Percentiles rank a stretch among this genome's conserved stretches.
Conservation (phyloP, 2,113 vertebrate genomes). For the Hipposideros armiger region DNA sequence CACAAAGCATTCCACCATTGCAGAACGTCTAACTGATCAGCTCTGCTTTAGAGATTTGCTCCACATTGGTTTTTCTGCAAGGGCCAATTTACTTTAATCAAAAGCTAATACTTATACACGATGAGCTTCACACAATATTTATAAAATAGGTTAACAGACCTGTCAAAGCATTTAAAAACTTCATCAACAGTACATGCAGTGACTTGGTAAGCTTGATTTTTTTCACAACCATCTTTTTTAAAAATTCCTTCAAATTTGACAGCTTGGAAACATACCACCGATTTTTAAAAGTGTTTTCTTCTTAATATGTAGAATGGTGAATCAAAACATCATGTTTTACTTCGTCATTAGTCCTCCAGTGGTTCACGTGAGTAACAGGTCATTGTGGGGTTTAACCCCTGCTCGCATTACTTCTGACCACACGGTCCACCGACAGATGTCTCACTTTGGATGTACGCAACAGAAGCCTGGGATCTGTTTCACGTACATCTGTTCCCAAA, state of each 20-base stretch:
- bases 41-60: neutral
- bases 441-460: conserved; percentile 91
- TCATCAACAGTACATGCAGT: neutral
- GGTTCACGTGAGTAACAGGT: conserved; percentile 81
- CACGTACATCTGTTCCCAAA: conserved; percentile 93
- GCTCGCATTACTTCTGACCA: conserved; percentile 89
- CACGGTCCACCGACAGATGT: conserved; percentile 92
- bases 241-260: conserved; percentile 57
- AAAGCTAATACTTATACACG: neutral
- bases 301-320: conserved; percentile 16
- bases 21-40: neutral
- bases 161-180: neutral
- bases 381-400: conserved; percentile 81
- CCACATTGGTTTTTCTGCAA: neutral
- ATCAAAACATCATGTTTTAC: conserved; percentile 74
- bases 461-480: conserved; percentile 92
- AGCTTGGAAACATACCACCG: neutral
- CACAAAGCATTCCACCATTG: accelerated
- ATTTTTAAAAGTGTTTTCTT: conserved; percentile 40
- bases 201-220: neutral
- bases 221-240: neutral
- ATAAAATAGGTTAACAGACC: neutral
- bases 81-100: neutral
- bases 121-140: neutral
- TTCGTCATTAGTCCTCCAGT: conserved; percentile 77